These are phyloP conservation scores for Oncorhynchus nerka DNA, from an alignment of 2,113 vertebrate genomes.

Conservation along the genomic window DNA sequence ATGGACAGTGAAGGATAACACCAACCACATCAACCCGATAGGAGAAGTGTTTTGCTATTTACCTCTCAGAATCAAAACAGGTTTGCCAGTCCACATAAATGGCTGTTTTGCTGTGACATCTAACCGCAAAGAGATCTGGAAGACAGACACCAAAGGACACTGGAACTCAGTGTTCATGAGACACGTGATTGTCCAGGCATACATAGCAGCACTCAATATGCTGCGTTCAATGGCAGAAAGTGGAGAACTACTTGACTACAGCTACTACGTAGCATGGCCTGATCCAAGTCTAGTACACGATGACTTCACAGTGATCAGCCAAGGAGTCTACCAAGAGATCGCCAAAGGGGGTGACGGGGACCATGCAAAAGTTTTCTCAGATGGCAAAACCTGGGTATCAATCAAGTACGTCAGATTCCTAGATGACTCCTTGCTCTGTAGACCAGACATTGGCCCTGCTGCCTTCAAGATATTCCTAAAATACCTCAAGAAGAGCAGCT, in stretches of 20 bases:
- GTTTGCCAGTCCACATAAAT: conserved; percentile 94
- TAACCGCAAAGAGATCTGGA: conserved; percentile 98
- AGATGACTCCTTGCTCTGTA: conserved; percentile 90
- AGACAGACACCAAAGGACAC: conserved; percentile 95
- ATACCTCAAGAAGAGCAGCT: conserved; percentile 91
- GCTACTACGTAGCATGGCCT: conserved; percentile 90
- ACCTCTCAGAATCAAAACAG: conserved; percentile 96
- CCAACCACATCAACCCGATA: conserved; percentile 73
- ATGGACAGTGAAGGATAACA: conserved; percentile 87
- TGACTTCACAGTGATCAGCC: conserved; percentile 94
- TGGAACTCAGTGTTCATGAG: conserved; percentile 99
- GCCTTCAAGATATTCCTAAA: conserved; percentile 97
- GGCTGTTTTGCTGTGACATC: conserved; percentile 98
- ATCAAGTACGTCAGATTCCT: conserved; percentile 95
- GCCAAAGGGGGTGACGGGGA: conserved; percentile 89
- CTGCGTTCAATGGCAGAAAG: conserved; percentile 85
- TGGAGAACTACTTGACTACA: conserved; percentile 88
- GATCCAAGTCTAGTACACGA: conserved; percentile 93
- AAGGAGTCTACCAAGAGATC: conserved; percentile 97
- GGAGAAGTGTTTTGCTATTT: conserved; percentile 98
- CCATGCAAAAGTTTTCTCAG: conserved; percentile 89
- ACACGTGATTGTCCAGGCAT: conserved; percentile 94
- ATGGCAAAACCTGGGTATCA: conserved; percentile 93
- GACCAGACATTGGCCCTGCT: conserved; percentile 86
- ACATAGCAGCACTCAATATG: conserved; percentile 89